Evolutionary conservation across 1,140 invertebrate species (phyloP), one percentile per base, ranked within the genome.

Genomic region (Drosophila melanica): DNA sequence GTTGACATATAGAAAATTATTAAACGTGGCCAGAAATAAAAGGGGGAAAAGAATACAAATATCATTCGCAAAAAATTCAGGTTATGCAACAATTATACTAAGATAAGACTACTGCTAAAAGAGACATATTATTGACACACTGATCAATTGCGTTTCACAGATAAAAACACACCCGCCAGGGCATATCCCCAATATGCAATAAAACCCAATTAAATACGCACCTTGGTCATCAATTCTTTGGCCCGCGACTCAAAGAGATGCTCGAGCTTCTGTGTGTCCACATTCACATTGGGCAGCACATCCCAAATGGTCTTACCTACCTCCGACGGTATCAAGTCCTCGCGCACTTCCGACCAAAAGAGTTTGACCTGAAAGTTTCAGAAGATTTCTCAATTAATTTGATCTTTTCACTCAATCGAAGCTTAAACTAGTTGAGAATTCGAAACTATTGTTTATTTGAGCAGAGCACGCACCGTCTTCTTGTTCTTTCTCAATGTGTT

Each of bases 301-400:
- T 99, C 97, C 99, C 99, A 99, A 86, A 99, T 97, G 69, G 97
- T 98, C 20, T 94, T 95, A 42, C 93, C 93, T 66, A 93, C 92
- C 4, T 95, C 94, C 39, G 95, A 93, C 11, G 96, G 95, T 14
- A 96, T 94, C 16, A 95, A 95, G 91, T 98, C 97, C 71, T 98
- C 97, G 70, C 96, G 94, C 5, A 98, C 95, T 93, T 99, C 98
- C 91, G 97, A 97, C 99, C 99, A 99, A 92, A 99, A 99, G n/a
- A 99, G 93, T 93, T 99, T 99, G 4, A 99, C 91, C 91, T 92
- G 35, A 5, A 27, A 7, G 5, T 8, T 2, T 18, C 12, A 39
- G 27, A 1, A 2, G 9, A n/a, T 3, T 8, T 39, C 11, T 35
- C 4, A n/a, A n/a, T n/a, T n/a, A n/a, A n/a, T n/a, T n/a, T 12